A percentile compares a stretch with the other conserved stretches of the same genome.
These are phyloP conservation scores for Trachymyrmex cornetzi DNA, from an alignment of 1,140 invertebrate species.

Conservation along the genomic window DNA sequence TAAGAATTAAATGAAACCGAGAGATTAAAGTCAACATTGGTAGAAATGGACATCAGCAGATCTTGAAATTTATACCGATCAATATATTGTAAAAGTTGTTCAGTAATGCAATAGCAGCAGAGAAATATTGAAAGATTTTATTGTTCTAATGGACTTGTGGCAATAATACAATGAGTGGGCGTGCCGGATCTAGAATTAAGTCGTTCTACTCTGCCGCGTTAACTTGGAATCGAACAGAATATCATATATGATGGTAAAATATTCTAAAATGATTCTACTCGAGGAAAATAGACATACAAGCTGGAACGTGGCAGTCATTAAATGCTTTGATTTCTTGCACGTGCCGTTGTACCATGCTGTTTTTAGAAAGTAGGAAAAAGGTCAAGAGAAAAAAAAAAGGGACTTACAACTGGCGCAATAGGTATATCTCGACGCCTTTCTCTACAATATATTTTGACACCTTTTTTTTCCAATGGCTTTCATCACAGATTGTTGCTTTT, in stretches of 20 bases:
- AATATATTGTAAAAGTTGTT: not conserved
- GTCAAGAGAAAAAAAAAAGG: not conserved
- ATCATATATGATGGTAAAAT: not conserved
- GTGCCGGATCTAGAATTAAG: slow-evolving; percentile 9
- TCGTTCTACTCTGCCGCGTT: not conserved
- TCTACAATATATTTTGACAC: slow-evolving; percentile 13
- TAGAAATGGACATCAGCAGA: not conserved
- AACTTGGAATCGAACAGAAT: not conserved
- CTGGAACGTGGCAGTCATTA: not conserved
- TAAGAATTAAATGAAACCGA: no score
- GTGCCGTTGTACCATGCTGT: not conserved
- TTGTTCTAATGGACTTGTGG: not conserved
- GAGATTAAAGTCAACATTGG: no score
- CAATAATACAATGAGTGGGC: not conserved
- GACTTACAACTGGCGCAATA: not conserved
- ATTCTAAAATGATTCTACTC: not conserved
- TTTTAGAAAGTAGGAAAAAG: slow-evolving; percentile 9
- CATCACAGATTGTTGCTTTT: not conserved
- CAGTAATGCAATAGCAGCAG: not conserved
- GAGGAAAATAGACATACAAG: not conserved
- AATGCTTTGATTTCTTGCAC: not conserved
- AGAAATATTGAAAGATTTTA: not conserved
- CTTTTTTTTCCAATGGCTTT: not conserved
- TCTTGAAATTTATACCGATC: not conserved
- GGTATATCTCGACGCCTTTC: not conserved